These are phyloP conservation scores for Lampropteryx suffumata DNA, from an alignment of 2,888 invertebrate genomes.

Conservation along the genomic window DNA sequence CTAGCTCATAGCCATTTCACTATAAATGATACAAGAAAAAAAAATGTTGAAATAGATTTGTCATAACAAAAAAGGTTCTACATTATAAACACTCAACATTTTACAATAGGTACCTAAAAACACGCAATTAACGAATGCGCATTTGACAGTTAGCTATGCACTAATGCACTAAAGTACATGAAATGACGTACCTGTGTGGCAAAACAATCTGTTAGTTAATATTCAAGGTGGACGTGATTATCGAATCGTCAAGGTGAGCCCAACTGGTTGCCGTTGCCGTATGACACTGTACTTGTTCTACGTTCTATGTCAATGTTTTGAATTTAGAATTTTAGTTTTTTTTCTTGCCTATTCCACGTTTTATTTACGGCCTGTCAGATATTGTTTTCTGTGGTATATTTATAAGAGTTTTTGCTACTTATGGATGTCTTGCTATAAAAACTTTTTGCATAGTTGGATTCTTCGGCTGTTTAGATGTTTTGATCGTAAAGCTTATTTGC, in stretches of 20 bases:
- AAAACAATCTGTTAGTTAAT: constrained; percentile 74
- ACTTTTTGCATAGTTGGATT: no score
- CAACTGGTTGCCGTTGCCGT: constrained; percentile 45
- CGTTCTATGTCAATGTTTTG: constrained; percentile 36
- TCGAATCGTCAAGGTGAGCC: constrained; percentile 75
- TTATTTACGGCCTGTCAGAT: neutral
- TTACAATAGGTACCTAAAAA: no score
- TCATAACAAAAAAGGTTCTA: no score
- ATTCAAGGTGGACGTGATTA: constrained; percentile 80
- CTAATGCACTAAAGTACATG: constrained; percentile 31
- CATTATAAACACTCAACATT: no score
- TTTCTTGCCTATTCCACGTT: constrained; percentile 8
- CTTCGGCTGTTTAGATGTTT: no score
- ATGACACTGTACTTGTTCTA: constrained; percentile 29
- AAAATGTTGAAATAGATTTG: no score
- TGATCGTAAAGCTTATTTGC: no score
- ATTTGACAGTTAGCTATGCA: constrained; percentile 24
- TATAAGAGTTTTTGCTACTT: no score
- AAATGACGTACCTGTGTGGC: constrained; percentile 42
- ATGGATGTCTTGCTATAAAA: no score
- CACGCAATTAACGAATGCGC: constrained; percentile 15
- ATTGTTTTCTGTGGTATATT: no score
- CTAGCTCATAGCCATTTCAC: no score
- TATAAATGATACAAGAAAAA: no score
- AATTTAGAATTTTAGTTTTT: constrained; percentile 31